Conservation (phyloP, 2,797 vertebrate species). For the Enteromius fasciolatus region DNA sequence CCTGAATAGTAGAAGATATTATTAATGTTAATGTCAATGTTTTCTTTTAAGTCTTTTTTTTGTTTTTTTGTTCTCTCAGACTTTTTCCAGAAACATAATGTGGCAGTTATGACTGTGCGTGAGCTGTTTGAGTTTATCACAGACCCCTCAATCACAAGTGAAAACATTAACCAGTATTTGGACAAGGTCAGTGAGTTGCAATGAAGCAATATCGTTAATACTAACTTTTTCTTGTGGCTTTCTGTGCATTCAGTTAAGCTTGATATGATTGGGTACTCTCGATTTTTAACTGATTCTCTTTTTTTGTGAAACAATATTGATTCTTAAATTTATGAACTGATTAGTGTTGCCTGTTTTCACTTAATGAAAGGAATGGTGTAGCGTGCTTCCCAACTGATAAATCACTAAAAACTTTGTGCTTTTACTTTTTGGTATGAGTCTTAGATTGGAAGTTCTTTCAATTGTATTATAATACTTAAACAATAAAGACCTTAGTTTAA, state of each 20-base stretch:
- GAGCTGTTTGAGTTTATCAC: constrained; percentile 96
- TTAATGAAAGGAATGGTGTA: neutral
- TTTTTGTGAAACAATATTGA: too few relatives aligned
- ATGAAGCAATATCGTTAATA: neutral
- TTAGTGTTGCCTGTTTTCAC: neutral
- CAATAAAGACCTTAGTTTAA: neutral
- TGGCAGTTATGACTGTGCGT: constrained; percentile 92
- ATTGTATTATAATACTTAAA: neutral
- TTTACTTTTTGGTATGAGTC: neutral
- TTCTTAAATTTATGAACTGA: neutral
- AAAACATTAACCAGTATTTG: constrained; percentile 89
- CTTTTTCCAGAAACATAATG: constrained; percentile 85
- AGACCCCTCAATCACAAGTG: constrained; percentile 85
- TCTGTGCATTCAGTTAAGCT: neutral
- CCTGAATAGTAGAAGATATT: neutral
- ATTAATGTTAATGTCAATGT: neutral
- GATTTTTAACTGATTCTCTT: neutral
- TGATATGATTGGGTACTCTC: neutral
- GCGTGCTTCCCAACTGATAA: neutral
- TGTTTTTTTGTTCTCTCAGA: constrained; percentile 70
- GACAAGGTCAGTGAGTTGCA: constrained; percentile 79
- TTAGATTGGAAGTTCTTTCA: neutral
- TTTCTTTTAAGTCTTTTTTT: neutral
- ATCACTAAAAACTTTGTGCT: neutral
- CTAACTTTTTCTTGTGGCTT: neutral